These are phyloP conservation scores for Callionymus lyra DNA, from an alignment of 2,113 vertebrate species.

Conservation along the genomic window DNA sequence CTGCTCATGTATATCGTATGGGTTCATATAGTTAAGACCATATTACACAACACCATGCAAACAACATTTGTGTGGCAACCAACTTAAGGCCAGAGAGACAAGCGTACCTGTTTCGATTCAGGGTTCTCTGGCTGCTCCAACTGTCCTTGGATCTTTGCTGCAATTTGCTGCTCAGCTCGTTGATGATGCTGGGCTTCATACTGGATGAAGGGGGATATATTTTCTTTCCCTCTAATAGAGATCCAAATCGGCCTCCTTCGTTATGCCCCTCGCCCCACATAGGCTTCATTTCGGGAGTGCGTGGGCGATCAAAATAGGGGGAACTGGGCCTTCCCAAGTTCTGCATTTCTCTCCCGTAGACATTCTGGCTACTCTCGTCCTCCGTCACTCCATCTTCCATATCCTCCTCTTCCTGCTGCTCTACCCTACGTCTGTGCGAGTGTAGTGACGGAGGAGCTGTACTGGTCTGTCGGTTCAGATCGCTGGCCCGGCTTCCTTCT, in stretches of 20 bases:
- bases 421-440: slow-evolving; percentile 54
- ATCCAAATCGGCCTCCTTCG: slow-evolving; percentile 23
- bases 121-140: slow-evolving; percentile 64
- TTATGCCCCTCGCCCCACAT: slow-evolving; percentile 63
- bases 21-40: no score
- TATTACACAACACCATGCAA: slow-evolving; percentile 1
- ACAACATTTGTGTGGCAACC: background rate
- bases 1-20: no score
- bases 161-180: slow-evolving; percentile 84
- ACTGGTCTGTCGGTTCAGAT: slow-evolving; percentile 62
- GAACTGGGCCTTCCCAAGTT: slow-evolving; percentile 61
- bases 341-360: slow-evolving; percentile 54
- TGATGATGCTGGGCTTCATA: slow-evolving; percentile 86
- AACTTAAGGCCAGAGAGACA: background rate
- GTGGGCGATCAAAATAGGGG: slow-evolving; percentile 64
- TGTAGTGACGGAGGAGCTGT: slow-evolving; percentile 61
- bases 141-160: slow-evolving; percentile 75
- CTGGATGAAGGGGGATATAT: slow-evolving; percentile 70
- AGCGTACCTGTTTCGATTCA: slow-evolving; percentile 73
- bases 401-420: slow-evolving; percentile 49
- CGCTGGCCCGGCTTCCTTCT: slow-evolving; percentile 52
- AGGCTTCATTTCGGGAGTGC: slow-evolving; percentile 68
- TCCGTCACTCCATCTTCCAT: slow-evolving; percentile 37
- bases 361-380: slow-evolving; percentile 45
- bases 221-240: slow-evolving; percentile 63